Base-by-base conservation (phyloP, 1,140 invertebrate species). In the Phenacoccus solenopsis region DNA sequence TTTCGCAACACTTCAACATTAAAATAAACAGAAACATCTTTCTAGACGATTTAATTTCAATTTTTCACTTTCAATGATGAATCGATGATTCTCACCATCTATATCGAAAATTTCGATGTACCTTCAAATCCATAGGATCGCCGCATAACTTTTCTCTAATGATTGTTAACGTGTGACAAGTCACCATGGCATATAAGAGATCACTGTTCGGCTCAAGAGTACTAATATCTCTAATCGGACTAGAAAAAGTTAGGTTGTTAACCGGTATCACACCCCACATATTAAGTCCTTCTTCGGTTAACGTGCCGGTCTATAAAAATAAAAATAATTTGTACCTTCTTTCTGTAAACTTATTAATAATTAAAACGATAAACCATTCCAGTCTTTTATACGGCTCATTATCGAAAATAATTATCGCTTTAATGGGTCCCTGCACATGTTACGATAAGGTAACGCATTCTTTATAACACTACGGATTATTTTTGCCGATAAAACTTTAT, bases 261-360 rank as follows among this genome's bases (percentile, higher is more conserved):
- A 82, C 82, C 0, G 90, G 87, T 68, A 96, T 83, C 1, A 95
- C 86, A 25, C 91, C 91, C 83, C 91, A 91, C 80, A 98, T 87
- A 77, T 96, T 93, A 28, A 98, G 79, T 12, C 94, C 94, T 79
- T 98, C 96, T 80, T 98, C 90, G 21, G 94, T 94, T 73, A 97
- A 78, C 1, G 96, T 98, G 30, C 96, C 96, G 70, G 96, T 98
- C 87, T 87, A 74, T 24, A 78, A 74, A 71, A 56, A n/a, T n/a
- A n/a, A n/a, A n/a, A n/a, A n/a, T n/a, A n/a, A n/a, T n/a, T n/a
- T n/a, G n/a, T n/a, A n/a, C n/a, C n/a, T n/a, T n/a, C n/a, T n/a
- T n/a, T n/a, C n/a, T n/a, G n/a, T n/a, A n/a, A n/a, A n/a, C n/a
- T n/a, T n/a, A n/a, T n/a, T n/a, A n/a, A n/a, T n/a, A n/a, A n/a